These are phyloP conservation scores for Leucosticte australis DNA, from an alignment of 2,113 vertebrate genomes.

Conservation along the genomic window DNA sequence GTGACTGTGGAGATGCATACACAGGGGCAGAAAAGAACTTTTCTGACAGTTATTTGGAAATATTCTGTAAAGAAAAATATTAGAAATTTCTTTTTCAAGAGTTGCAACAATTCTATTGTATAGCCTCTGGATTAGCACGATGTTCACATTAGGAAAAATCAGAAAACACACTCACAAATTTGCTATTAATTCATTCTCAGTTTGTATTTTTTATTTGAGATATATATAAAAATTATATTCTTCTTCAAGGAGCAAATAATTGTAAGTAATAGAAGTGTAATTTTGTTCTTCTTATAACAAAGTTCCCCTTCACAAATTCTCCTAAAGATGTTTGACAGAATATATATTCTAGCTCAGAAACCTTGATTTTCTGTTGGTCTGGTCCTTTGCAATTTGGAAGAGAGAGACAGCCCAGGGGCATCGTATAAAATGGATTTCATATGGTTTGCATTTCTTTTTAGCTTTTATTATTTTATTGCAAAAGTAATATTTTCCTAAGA, in stretches of 20 bases:
- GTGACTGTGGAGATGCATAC: neutral
- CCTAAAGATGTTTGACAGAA: neutral
- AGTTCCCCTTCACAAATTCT: neutral
- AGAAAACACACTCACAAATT: neutral
- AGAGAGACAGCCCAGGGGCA: neutral
- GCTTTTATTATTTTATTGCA: slow-evolving; percentile 32
- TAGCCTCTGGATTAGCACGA: neutral
- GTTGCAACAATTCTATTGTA: neutral
- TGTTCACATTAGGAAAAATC: neutral
- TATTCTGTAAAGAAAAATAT: neutral
- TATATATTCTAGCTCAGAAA: neutral
- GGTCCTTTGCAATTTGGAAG: neutral
- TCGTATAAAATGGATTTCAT: neutral
- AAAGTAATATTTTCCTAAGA: neutral
- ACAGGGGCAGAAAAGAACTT: neutral
- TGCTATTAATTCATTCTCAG: neutral
- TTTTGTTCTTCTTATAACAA: no score
- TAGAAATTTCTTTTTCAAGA: neutral
- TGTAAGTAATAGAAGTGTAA: neutral
- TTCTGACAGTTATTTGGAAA: neutral
- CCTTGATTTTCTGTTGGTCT: neutral
- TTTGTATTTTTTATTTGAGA: neutral
- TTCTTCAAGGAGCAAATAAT: neutral
- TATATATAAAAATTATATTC: neutral
- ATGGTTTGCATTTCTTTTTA: slow-evolving; percentile 9